Base-by-base conservation (phyloP, 2,797 vertebrate genomes). In the Graptemys geographica region DNA sequence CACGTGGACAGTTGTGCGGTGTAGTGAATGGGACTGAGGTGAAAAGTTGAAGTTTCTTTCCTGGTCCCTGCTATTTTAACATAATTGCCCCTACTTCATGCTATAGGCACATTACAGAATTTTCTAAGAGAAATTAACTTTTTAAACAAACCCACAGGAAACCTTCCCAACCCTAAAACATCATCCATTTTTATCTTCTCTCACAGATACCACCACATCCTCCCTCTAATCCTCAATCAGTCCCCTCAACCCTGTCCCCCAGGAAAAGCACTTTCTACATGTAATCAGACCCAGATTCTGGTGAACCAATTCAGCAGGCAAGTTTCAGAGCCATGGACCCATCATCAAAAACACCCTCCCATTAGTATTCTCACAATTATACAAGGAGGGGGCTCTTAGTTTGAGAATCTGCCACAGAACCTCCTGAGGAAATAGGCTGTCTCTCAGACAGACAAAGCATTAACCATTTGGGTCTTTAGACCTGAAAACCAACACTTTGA, bases 241-340 rank as follows among this genome's bases (percentile, higher is more conserved):
- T 72, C 37, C 19, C n/a, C n/a, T 72, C 65, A 72, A 37, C 19
- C 8, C 21, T 37, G 8, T 19, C 19, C 19, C 90, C 87, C 3
- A 0, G 1, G 1, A 87, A 92, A 96, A 52, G 12, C 72, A 25
- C 8, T 92, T 96, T 93, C 82, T 81, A 79, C 87, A 92, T 89
- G 33, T 44, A 93, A 11, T 69, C 55, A 51, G 25, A 90, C 85
- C 84, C 69, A 23, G 55, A n/a, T 95, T 47, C 31, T 33, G 31
- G 72, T 92, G 84, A 95, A 74, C 47, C 44, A 25, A 62, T 92
- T 93, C 72, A 74, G 47, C 69, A 92, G 84, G 47, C 33, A 80
- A 83, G 47, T 10, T 56, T 65, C 47, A 93, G 57, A 91, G 82
- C 27, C 80, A 52, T 65, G 91, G 90, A 93, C 84, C 47, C 41